Evolutionary conservation across 2,888 invertebrate species (phyloP).

Genomic region (Andrena fulva): DNA sequence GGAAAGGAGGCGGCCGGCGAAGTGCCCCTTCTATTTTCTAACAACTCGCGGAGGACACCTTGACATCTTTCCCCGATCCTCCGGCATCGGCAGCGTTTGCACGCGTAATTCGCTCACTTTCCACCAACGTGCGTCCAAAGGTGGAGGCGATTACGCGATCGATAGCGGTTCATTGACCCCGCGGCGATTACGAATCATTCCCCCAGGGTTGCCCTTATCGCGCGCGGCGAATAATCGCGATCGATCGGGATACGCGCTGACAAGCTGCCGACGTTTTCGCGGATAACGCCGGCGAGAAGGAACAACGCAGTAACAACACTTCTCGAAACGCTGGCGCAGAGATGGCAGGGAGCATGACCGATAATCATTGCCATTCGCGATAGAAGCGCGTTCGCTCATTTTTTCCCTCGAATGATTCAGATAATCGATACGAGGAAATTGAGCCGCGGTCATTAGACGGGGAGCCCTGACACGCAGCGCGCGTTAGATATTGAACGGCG

Average conservation of each 20-base stretch:
- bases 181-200: background rate
- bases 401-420: constrained; percentile 4
- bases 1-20: background rate
- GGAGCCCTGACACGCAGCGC: constrained; percentile 18
- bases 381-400: background rate
- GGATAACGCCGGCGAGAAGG: background rate
- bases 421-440: constrained; percentile 32
- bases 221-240: background rate
- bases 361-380: constrained; percentile 24
- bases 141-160: constrained; percentile 11
- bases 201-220: constrained; percentile 5
- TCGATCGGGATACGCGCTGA: constrained; percentile 10
- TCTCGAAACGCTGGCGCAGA: background rate
- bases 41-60: constrained; percentile 3
- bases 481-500: background rate
- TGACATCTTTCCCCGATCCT: constrained; percentile 1
- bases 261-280: background rate
- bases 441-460: constrained; percentile 16
- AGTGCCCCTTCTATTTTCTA: background rate
- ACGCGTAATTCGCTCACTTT: background rate
- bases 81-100: background rate
- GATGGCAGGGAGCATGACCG: constrained; percentile 28
- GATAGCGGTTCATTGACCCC: constrained; percentile 25
- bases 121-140: background rate
- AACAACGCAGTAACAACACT: background rate